phyloP scores from a whole-genome alignment of 2,797 vertebrate genomes.

The Vultur gryphus region DNA sequence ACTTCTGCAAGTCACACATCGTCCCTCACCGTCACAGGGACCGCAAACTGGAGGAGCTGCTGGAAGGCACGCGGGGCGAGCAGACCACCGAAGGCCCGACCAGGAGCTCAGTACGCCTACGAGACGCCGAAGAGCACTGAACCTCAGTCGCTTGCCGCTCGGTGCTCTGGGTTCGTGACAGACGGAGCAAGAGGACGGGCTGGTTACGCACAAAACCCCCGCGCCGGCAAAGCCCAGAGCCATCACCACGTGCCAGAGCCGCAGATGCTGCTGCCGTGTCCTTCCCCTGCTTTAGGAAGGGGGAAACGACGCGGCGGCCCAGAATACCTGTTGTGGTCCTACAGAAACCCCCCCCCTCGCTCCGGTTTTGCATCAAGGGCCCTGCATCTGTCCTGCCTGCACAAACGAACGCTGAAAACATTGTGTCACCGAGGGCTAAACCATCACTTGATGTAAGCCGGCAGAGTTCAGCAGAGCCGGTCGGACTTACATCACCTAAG shows the following conservation, averaged over 20 bases:
- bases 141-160: background rate
- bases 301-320: fast-evolving
- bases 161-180: background rate
- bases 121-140: background rate
- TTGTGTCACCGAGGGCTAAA: background rate
- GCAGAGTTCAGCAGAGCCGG: background rate
- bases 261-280: background rate
- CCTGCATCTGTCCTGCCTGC: background rate
- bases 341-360: background rate
- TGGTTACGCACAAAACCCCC: background rate
- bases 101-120: background rate
- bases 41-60: background rate
- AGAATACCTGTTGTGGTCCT: background rate
- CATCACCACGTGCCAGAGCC: background rate
- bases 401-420: background rate
- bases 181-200: background rate
- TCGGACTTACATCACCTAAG: background rate
- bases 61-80: background rate
- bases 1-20: background rate
- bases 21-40: fast-evolving
- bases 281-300: background rate
- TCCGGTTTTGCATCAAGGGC: background rate
- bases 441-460: background rate
- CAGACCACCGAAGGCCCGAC: background rate
- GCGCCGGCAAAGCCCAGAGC: background rate